phyloP scores from a whole-genome alignment of 2,888 invertebrate genomes.

The Cremastinae sp. region DNA sequence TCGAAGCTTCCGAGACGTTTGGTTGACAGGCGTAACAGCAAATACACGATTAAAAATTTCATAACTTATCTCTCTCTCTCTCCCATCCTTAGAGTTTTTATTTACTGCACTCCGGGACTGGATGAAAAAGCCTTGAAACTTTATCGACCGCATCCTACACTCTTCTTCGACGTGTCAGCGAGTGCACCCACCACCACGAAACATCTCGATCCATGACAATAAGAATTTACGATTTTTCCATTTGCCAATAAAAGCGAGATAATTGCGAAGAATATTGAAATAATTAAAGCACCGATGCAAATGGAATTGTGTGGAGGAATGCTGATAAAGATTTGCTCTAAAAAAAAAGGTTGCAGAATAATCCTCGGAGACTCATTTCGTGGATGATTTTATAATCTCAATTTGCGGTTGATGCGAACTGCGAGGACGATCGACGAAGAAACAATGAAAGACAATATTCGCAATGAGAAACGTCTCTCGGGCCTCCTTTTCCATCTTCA shows the following conservation, averaged over 20 bases:
- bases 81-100: slow-evolving; percentile 18
- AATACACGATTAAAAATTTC: slow-evolving; percentile 52
- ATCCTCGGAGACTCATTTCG: not conserved
- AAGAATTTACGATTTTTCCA: slow-evolving; percentile 25
- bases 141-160: slow-evolving; percentile 57
- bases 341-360: not conserved
- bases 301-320: not conserved
- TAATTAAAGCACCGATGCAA: not conserved
- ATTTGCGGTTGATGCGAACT: not conserved
- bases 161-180: slow-evolving; percentile 10
- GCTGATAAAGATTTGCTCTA: not conserved
- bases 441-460: too few species aligned
- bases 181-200: slow-evolving; percentile 43
- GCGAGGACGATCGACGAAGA: not conserved
- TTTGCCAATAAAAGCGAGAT: slow-evolving; percentile 4
- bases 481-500: slow-evolving; percentile 22
- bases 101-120: slow-evolving; percentile 16
- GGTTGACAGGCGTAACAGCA: slow-evolving; percentile 32
- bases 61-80: slow-evolving; percentile 34
- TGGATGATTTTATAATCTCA: not conserved
- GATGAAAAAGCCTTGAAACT: slow-evolving; percentile 46
- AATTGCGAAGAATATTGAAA: not conserved
- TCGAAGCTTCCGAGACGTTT: slow-evolving; percentile 54
- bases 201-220: slow-evolving; percentile 26
- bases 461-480: not conserved